These are phyloP conservation scores for Toxotes lorentzi DNA, from an alignment of 2,797 vertebrate genomes.

Conservation along the genomic window DNA sequence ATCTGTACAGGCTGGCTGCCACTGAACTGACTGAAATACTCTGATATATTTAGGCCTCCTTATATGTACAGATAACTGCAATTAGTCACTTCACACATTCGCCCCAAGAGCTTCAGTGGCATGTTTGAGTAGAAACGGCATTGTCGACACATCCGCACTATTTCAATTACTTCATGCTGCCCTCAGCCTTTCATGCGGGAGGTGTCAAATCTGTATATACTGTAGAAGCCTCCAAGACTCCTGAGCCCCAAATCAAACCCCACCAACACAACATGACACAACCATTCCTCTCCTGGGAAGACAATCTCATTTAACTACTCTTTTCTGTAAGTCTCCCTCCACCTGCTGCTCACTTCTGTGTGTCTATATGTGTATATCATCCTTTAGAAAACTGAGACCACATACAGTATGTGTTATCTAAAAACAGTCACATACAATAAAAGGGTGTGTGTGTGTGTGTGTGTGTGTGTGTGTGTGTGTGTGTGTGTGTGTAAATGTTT, in stretches of 20 bases:
- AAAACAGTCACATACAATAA: neutral
- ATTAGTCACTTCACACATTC: constrained; percentile 41
- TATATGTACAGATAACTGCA: constrained; percentile 29
- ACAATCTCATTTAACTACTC: neutral
- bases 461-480: neutral
- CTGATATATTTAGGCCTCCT: constrained; percentile 28
- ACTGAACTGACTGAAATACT: constrained; percentile 22
- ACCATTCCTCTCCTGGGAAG: neutral
- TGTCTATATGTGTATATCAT: neutral
- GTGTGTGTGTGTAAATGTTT: neutral
- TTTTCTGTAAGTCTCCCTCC: neutral
- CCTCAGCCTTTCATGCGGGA: neutral
- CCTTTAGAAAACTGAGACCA: neutral
- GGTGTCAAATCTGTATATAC: neutral
- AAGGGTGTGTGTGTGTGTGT: neutral
- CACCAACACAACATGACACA: too few species aligned
- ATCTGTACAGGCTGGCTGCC: constrained; percentile 22
- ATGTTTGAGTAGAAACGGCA: constrained; percentile 7
- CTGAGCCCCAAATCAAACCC: neutral
- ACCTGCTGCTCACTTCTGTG: neutral
- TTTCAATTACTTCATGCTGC: constrained; percentile 1
- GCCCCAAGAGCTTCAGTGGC: constrained; percentile 2
- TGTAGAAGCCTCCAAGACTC: neutral
- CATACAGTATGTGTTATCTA: neutral
- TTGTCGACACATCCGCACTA: constrained; percentile 3